A percentile compares a stretch with the other conserved stretches of the same genome.
Evolutionary conservation across 2,113 vertebrate genomes (phyloP).

Genomic region (Hyperoodon ampullatus): DNA sequence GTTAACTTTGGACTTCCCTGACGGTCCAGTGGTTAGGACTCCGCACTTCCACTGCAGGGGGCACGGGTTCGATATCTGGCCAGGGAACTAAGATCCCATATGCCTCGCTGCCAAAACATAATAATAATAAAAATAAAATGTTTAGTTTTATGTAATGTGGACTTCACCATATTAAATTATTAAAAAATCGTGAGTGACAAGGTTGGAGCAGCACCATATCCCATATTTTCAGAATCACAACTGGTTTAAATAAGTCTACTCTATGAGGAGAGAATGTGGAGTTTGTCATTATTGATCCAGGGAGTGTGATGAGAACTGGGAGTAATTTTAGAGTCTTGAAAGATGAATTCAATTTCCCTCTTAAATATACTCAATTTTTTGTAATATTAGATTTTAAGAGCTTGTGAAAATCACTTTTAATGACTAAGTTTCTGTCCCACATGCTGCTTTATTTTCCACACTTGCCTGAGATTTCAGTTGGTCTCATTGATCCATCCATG

Average conservation of each 20-base stretch:
- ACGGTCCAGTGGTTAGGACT: no score
- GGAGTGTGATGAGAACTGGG: background rate
- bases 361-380: conserved; percentile 63
- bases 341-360: conserved; percentile 41
- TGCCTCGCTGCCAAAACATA: no score
- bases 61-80: no score
- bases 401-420: conserved; percentile 40
- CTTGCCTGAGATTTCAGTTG: conserved; percentile 39
- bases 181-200: background rate
- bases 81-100: no score
- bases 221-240: background rate
- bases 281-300: conserved; percentile 44
- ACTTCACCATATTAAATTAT: background rate
- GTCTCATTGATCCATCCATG: background rate
- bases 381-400: conserved; percentile 32
- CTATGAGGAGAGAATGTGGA: background rate
- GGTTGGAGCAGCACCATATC: background rate
- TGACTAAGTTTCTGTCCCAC: background rate
- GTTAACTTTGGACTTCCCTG: background rate
- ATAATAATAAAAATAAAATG: background rate
- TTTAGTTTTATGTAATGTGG: background rate
- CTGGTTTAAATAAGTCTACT: background rate
- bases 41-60: no score
- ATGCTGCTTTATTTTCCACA: conserved; percentile 14
- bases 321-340: conserved; percentile 35